Evolutionary conservation across 2,113 vertebrate genomes (phyloP).

Genomic region (Pseudorectes ferrugineus): DNA sequence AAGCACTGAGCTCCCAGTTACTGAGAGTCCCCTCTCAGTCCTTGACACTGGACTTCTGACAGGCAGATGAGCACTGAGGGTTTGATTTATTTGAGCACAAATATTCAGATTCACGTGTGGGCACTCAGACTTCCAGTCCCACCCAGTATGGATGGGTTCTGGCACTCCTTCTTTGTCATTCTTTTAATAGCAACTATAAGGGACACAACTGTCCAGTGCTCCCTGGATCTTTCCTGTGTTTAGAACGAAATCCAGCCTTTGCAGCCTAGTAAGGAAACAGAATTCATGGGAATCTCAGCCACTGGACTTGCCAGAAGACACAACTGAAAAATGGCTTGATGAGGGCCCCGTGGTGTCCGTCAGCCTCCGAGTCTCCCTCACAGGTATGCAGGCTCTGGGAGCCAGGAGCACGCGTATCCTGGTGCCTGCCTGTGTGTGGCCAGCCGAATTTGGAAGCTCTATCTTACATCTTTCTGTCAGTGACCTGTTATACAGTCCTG

Average conservation of each 20-base stretch:
- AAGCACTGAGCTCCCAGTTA: not conserved
- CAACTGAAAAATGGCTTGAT: not conserved
- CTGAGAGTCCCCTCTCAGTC: not conserved
- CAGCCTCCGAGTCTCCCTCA: not conserved
- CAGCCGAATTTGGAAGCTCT: conserved; percentile 50
- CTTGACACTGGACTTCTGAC: not conserved
- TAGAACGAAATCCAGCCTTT: not conserved
- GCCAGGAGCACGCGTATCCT: not conserved
- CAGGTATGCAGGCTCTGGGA: not conserved
- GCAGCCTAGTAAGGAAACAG: not conserved
- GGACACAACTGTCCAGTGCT: not conserved
- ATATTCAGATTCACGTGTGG: not conserved
- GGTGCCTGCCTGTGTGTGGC: conserved; percentile 61
- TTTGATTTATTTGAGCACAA: not conserved
- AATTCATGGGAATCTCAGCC: not conserved
- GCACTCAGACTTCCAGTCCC: not conserved
- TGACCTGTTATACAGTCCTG: conserved; percentile 62
- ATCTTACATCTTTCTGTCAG: conserved; percentile 59
- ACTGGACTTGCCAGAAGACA: not conserved
- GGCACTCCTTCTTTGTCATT: not conserved
- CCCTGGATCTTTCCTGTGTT: not conserved
- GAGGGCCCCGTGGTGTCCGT: accelerated
- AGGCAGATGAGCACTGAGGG: not conserved
- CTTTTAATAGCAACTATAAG: not conserved
- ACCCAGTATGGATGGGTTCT: not conserved